Evolutionary conservation across 2,113 vertebrate species (phyloP).

Genomic region (Micromys minutus): DNA sequence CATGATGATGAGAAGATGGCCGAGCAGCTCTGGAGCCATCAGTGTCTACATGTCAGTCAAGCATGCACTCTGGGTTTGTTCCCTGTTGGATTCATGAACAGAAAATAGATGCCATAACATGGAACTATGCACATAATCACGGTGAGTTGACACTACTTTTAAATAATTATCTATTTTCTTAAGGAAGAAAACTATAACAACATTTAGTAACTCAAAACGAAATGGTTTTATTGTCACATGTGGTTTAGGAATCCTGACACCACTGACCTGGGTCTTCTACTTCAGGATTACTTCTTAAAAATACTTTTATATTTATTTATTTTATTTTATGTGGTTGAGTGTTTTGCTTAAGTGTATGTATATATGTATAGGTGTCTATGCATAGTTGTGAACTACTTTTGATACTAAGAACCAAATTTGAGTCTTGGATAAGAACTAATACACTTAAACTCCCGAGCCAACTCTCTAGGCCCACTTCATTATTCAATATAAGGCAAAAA

Average conservation of each 20-base stretch:
- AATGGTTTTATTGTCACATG: not conserved
- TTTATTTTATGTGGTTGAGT: not conserved
- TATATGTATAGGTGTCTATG: not conserved
- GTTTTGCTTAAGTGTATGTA: no score
- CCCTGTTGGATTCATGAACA: not conserved
- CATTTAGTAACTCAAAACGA: not conserved
- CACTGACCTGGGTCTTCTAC: not conserved
- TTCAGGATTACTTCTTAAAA: not conserved
- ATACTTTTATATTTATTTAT: not conserved
- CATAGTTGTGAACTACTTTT: not conserved
- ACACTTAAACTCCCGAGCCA: not conserved
- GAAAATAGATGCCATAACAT: not conserved
- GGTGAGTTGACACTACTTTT: not conserved
- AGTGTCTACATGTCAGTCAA: not conserved
- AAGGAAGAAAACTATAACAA: constrained; percentile 16
- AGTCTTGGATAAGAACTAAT: not conserved
- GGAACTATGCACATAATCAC: not conserved
- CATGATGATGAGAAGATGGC: not conserved
- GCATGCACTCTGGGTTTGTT: not conserved
- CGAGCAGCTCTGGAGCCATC: not conserved
- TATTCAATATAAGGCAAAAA: not conserved
- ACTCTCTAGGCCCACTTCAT: not conserved
- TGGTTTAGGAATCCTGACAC: not conserved
- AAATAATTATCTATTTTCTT: not conserved
- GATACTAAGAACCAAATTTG: not conserved